Base-by-base conservation (phyloP, 2,797 vertebrate genomes). In the Pseudochromis fuscus region DNA sequence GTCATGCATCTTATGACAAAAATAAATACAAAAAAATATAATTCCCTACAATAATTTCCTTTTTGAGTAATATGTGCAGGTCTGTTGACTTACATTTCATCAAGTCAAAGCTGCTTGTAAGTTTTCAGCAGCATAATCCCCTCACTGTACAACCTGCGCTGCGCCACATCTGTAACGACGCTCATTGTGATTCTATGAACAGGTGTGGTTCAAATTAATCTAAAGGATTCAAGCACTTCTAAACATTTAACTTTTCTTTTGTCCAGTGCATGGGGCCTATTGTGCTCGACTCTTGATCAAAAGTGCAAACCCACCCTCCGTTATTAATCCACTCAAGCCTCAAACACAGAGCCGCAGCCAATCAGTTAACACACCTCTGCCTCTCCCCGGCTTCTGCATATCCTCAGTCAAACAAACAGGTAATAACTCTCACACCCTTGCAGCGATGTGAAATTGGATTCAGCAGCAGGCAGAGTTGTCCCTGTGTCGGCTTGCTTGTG, bases 401-500 rank as follows among this genome's bases (percentile, higher is more conserved):
- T 92, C 89, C 89, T 89, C 90, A 74, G 62, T 64, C 89, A 87
- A 91, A 92, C 92, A 93, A 89, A 88, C 75, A 91, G 89, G 86
- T 88, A 88, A 77, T 60, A 88, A 78, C 85, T 90, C 83, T 80
- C 53, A 88, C 90, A 91, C 92, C n/a, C 87, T 91, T 55, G 78
- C 56, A 82, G 88, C 56, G 67, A 89, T 72, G 91, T 88, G 90
- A 71, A 88, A 82, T 87, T 75, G 69, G 72, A 81, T 82, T 58
- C 75, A 84, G 75, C 83, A 72, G 88, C 85, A 21, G 87, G 85
- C 80, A 69, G 62, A 28, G 49, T 15, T 5, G 69, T 55, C 57
- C 37, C 49, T 66, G 62, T 49, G 65, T 16, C 5, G 73, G 63
- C 74, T n/a, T 72, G 62, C 87, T 77, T 73, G 75, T 87, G 81